Percentiles rank a stretch among this genome's conserved stretches.
Conservation (phyloP, 2,888 invertebrate species). For the Podotricha telesiphe region DNA sequence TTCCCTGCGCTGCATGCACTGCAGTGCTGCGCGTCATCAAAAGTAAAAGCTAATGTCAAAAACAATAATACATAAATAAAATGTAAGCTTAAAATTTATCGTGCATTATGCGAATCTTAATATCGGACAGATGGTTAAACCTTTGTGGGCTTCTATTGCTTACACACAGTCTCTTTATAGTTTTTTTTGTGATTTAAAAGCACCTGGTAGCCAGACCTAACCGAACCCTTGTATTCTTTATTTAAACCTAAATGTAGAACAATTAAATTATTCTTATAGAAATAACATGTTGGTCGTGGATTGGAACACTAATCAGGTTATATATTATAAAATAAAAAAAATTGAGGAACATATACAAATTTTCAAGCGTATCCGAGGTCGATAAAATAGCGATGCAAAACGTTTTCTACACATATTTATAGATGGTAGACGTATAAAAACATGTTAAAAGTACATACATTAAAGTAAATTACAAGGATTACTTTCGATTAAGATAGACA, state of each 20-base stretch:
- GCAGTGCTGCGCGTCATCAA: too few species aligned
- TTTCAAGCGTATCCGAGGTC: too few species aligned
- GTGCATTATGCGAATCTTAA: slow-evolving; percentile 20
- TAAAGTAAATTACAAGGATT: too few species aligned
- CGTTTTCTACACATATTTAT: too few species aligned
- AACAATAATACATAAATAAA: not conserved
- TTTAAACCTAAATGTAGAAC: not conserved
- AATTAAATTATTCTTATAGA: not conserved
- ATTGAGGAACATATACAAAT: too few species aligned
- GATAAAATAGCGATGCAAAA: too few species aligned
- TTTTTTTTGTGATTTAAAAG: slow-evolving; percentile 20
- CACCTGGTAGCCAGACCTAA: slow-evolving; percentile 22
- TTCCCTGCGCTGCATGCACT: too few species aligned
- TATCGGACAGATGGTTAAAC: slow-evolving; percentile 23
- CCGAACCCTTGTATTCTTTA: not conserved
- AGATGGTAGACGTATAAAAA: too few species aligned
- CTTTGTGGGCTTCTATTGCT: slow-evolving; percentile 29
- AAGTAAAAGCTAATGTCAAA: too few species aligned
- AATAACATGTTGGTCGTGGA: not conserved
- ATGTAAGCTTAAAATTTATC: not conserved
- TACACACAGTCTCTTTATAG: slow-evolving; percentile 8
- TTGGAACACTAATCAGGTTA: not conserved
- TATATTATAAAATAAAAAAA: too few species aligned
- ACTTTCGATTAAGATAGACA: not conserved
- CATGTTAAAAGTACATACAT: too few species aligned